Evolutionary conservation across 2,113 vertebrate genomes (phyloP), one percentile per base, ranked within the genome.

Genomic region (Pampusana beccarii): DNA sequence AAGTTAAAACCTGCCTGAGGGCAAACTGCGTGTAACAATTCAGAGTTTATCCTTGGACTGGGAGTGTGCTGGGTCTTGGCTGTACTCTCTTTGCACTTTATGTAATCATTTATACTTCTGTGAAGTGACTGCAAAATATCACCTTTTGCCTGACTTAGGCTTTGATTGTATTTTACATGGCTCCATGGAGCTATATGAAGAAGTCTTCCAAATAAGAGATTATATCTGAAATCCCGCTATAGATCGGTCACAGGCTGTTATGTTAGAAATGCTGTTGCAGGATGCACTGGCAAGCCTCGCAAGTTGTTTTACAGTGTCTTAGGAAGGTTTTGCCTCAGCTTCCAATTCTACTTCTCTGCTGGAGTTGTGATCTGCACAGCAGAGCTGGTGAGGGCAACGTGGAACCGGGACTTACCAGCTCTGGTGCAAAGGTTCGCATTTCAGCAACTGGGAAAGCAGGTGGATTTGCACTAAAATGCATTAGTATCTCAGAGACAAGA

Each of bases 1-100:
- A 90, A 85, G 29, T 60, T 94, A 93, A 96, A 95, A 88, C 71
- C 51, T 92, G 79, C 92, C 86, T 4, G 29, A 78, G 82, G 93
- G 77, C 86, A 95, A 95, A 71, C 29, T 0, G 4, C 26, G 24
- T 89, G 36, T 71, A 93, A 71, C 88, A 78, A 80, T 81, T 92
- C 20, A 38, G 93, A 77, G 79, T 48, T 90, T 94, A 95, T 88
- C 86, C 82, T 90, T 93, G 90, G 92, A 74, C 67, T 36, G 60
- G 62, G 66, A 94, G 60, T 36, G 0, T 64, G 42, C 40, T 56
- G 46, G 42, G 51, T 90, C 85, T 92, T 70, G 58, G 62, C 54
- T 77, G 78, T 46, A 62, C 50, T 65, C 25, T 51, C 29, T 74
- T 91, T 69, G 70, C 74, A 61, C 54, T 58, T 90, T 42, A 57